Evolutionary conservation across 2,888 invertebrate species (phyloP), one percentile per base, ranked within the genome.

Genomic region (Meandrusa payeni): DNA sequence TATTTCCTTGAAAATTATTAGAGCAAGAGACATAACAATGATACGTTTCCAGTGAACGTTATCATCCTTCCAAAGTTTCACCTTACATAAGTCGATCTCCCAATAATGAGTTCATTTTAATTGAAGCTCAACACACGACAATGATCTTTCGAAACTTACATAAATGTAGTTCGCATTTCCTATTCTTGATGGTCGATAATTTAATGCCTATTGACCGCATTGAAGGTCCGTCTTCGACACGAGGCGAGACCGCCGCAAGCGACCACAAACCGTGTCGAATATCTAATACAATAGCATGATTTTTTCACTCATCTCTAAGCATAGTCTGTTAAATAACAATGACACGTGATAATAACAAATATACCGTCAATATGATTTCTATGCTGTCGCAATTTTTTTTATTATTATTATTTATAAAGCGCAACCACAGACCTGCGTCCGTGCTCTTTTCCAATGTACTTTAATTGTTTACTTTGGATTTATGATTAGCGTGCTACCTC

Each of bases 201-300:
- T 23, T 34, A 17, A 11, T 28, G 28, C 22, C 10, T 20, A 10
- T 41, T 29, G 41, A 41, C 34, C 15, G 15, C 15, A 5, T 9
- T n/a, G 28, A 28, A 22, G 41, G 17, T 19, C n/a, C 26, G 6
- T n/a, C 17, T 10, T 34, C 22, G 23, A 12, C 41, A 28, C 28
- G 41, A 29, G 28, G 34, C 22, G 4, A 33, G 5, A 13, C 24
- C 13, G 33, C 34, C 34, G n/a, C 36, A 26, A 26, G n/a, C 13
- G 13, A 28, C 34, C 34, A 12, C 22, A 22, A 22, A 22, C n/a
- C 27, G 28, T 33, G 13, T 27, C 26, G 20, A 20, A 13, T 41
- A 5, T 22, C 17, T 9, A 31, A 29, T 31, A 39, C 23, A 9
- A 34, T 24, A 9, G 5, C 13, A 40, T 7, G 24, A 24, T 31